Conservation (phyloP, 2,888 invertebrate genomes). For the Drosophila leonis region DNA sequence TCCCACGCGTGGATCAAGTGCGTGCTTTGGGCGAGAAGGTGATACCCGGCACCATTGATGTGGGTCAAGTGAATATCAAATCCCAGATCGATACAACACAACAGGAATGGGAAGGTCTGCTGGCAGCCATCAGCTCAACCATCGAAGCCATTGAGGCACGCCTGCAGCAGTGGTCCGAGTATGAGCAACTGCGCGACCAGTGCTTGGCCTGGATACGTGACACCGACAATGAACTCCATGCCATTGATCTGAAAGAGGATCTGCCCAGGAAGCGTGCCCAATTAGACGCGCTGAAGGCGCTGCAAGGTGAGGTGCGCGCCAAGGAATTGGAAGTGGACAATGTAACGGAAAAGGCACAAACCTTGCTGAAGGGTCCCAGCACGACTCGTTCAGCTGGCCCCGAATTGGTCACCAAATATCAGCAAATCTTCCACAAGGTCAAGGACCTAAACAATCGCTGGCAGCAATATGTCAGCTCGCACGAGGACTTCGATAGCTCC, state of each 20-base stretch:
- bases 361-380: conserved; percentile 90
- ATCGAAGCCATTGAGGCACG: conserved; percentile 93
- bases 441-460: conserved; percentile 96
- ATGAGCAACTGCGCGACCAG: conserved; percentile 93
- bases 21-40: conserved; percentile 95
- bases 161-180: conserved; percentile 96
- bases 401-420: conserved; percentile 96
- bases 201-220: conserved; percentile 95
- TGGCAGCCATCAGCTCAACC: conserved; percentile 91
- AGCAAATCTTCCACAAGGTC: conserved; percentile 94
- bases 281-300: conserved; percentile 90
- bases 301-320: conserved; percentile 95
- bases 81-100: conserved; percentile 95
- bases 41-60: conserved; percentile 93
- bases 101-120: conserved; percentile 95
- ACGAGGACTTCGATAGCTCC: conserved; percentile 94
- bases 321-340: conserved; percentile 97
- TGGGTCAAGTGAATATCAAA: conserved; percentile 93
- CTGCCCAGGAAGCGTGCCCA: conserved; percentile 94
- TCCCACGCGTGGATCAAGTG: conserved; percentile 92
- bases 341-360: conserved; percentile 95
- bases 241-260: conserved; percentile 93
- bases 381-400: conserved; percentile 92
- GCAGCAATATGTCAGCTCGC: conserved; percentile 95
- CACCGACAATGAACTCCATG: conserved; percentile 94